Percentiles rank a stretch among this genome's conserved stretches.
phyloP scores from a whole-genome alignment of 2,113 vertebrate genomes.

The Octodon degus region DNA sequence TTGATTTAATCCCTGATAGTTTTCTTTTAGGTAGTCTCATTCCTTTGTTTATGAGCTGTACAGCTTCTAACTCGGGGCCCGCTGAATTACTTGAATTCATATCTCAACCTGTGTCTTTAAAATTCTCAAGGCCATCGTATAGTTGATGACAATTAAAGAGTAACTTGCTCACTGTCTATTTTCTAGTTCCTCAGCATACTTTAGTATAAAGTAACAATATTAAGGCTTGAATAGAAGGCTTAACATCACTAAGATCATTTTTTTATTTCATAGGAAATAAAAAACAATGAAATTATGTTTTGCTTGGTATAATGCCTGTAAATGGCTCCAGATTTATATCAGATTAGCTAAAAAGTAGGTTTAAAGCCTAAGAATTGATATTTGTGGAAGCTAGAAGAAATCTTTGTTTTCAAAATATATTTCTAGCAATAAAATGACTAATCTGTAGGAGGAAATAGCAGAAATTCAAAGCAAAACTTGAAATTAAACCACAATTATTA shows the following conservation, averaged over 20 bases:
- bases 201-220: neutral
- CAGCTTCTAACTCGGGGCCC: neutral
- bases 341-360: neutral
- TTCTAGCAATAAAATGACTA: neutral
- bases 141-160: neutral
- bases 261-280: neutral
- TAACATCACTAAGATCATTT: neutral
- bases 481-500: neutral
- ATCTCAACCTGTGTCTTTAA: neutral
- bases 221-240: neutral
- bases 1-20: constrained; percentile 10
- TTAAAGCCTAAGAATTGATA: neutral
- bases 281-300: neutral
- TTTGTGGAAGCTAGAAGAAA: neutral
- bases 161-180: neutral
- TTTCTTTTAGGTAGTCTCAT: neutral
- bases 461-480: constrained; percentile 1
- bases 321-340: neutral
- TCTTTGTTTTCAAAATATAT: neutral
- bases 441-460: neutral
- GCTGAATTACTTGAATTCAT: neutral
- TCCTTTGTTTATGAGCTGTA: neutral
- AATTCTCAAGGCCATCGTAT: neutral
- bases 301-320: neutral
- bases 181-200: neutral